These are phyloP conservation scores for Acanthisitta chloris DNA, from an alignment of 2,113 vertebrate species.

Conservation along the genomic window DNA sequence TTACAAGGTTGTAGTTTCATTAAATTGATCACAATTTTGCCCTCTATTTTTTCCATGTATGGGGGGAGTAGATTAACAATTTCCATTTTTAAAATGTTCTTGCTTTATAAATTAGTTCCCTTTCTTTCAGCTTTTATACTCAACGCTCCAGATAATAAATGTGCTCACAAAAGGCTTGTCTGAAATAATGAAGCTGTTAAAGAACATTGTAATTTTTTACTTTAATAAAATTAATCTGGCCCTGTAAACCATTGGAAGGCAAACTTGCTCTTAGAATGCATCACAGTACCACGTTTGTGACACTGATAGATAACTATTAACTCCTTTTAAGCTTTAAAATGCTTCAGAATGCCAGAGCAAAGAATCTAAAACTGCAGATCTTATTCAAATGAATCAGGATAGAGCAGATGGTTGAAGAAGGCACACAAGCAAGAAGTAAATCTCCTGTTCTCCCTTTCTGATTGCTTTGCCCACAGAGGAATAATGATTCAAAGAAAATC, in stretches of 20 bases:
- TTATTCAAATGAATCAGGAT: constrained; percentile 87
- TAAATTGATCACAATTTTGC: not conserved
- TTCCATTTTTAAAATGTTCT: constrained; percentile 42
- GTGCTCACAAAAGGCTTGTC: constrained; percentile 58
- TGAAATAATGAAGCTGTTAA: constrained; percentile 70
- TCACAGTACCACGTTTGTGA: constrained; percentile 52
- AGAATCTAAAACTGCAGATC: constrained; percentile 80
- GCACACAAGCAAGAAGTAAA: constrained; percentile 85
- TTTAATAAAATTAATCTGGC: constrained; percentile 72
- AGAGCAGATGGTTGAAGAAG: constrained; percentile 86
- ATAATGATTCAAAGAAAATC: constrained; percentile 95
- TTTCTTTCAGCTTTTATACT: constrained; percentile 44
- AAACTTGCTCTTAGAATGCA: constrained; percentile 56
- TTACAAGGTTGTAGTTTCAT: not conserved
- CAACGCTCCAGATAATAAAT: constrained; percentile 50
- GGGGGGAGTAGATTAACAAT: constrained; percentile 29
- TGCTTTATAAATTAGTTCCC: constrained; percentile 49
- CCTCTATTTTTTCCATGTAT: not conserved
- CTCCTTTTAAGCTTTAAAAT: constrained; percentile 73
- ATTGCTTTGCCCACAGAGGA: constrained; percentile 89
- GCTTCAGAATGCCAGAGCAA: constrained; percentile 64
- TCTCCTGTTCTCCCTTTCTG: constrained; percentile 87
- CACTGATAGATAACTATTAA: constrained; percentile 73
- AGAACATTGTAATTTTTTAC: constrained; percentile 60
- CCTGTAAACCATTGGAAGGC: constrained; percentile 61